Base-by-base conservation (phyloP, 2,113 vertebrate genomes). In the human region DNA sequence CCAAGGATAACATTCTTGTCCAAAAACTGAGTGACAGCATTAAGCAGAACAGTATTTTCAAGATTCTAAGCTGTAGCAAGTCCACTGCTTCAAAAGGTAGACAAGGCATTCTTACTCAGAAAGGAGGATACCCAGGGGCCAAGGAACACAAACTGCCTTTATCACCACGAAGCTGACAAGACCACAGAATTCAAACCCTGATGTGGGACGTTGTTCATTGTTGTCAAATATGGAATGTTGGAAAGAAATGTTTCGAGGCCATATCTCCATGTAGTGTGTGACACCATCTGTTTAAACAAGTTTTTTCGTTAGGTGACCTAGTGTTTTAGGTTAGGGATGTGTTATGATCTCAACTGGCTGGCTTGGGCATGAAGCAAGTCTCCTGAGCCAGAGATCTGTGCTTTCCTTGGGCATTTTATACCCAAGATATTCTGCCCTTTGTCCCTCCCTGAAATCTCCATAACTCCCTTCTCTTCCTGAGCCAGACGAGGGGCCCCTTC, bases 101-200 rank as follows among this genome's bases (percentile, higher is more conserved):
- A 35, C 7, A 45, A 91, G 96, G 57, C 94, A 38, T 84, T 96
- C 78, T 80, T n/a, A 32, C 45, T 87, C 48, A 55, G 95, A 75
- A 59, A 94, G 85, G 48, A 87, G 95, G 52, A 1, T 6, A 35
- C 64, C 45, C 3, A 64, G n/a, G 61, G 73, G 97, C 92, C 86
- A 12, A 96, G 96, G 97, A 79, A 93, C 95, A 95, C 96, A 97
- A 96, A 97, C 92, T 92, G 22, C 35, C 70, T 52, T 72, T 48
- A 43, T 52, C 68, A 55, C 61, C 52, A 27, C 0, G 50, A 66
- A 66, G n/a, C 14, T n/a, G n/a, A 30, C 4, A 23, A 78, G 92
- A 57, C 57, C 80, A 38, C 52, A 27, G 2, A 48, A 23, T 7
- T 73, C 48, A 59, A 35, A 57, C 86, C 32, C 12, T 0, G 0